Evolutionary conservation across 2,797 vertebrate genomes (phyloP).

Genomic region (Alcedo quadribrachys): DNA sequence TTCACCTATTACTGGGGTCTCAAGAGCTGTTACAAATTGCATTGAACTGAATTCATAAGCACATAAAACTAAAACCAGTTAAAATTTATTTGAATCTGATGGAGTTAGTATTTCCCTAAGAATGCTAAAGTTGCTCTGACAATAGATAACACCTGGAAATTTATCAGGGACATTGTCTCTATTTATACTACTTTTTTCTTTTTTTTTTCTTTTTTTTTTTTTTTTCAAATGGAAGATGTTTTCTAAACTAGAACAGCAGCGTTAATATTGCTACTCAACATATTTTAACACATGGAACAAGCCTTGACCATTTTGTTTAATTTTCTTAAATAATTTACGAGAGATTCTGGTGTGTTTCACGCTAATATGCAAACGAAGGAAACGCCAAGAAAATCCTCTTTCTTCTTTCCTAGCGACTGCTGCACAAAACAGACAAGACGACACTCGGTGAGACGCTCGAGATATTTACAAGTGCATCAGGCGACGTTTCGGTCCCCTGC

Average conservation of each 20-base stretch:
- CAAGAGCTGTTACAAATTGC: not conserved
- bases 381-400: not conserved
- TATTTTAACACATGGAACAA: not conserved
- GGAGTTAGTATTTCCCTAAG: not conserved
- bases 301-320: not conserved
- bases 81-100: not conserved
- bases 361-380: not conserved
- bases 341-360: not conserved
- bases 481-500: not conserved
- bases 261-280: not conserved
- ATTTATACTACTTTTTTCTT: not conserved
- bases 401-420: not conserved
- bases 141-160: not conserved
- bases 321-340: not conserved
- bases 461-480: not conserved
- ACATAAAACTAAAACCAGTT: not conserved
- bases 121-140: not conserved
- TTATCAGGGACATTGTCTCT: not conserved
- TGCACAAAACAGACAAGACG: not conserved
- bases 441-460: not conserved
- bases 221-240: not conserved
- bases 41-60: not conserved
- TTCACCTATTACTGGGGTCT: not conserved
- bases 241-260: not conserved
- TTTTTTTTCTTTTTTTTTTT: accelerated